Conservation (phyloP, 2,113 vertebrate genomes). For the Empidonax traillii region DNA sequence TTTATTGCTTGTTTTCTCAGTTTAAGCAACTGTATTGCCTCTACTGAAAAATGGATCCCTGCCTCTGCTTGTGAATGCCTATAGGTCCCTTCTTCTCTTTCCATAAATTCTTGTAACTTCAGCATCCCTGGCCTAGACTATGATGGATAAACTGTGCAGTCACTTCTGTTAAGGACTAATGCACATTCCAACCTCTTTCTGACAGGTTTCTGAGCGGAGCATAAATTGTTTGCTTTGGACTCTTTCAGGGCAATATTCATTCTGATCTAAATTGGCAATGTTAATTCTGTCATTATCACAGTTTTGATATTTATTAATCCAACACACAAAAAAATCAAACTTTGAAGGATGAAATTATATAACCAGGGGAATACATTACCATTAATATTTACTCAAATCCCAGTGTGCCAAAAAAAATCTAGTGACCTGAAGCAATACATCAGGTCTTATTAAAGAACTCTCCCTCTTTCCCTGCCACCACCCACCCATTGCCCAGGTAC, state of each 20-base stretch:
- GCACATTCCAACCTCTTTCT: slow-evolving; percentile 18
- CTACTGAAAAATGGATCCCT: slow-evolving; percentile 9
- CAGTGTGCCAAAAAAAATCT: background rate
- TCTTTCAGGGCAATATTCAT: background rate
- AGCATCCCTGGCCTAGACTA: slow-evolving; percentile 2
- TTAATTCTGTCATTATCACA: background rate
- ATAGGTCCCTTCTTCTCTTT: background rate
- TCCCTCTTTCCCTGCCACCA: background rate
- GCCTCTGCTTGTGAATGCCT: background rate
- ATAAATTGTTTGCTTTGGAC: slow-evolving; percentile 34
- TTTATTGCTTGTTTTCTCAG: slow-evolving; percentile 31
- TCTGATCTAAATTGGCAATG: background rate
- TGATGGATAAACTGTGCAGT: slow-evolving; percentile 55
- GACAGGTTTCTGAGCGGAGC: slow-evolving; percentile 2
- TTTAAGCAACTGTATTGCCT: background rate
- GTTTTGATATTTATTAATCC: background rate
- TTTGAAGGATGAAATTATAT: background rate
- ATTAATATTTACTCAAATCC: background rate
- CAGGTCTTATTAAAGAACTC: background rate
- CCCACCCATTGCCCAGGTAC: background rate
- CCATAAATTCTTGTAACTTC: slow-evolving; percentile 40
- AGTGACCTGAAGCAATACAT: background rate
- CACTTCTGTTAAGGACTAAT: slow-evolving; percentile 9
- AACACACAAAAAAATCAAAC: background rate
- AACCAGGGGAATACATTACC: background rate